phyloP scores from a whole-genome alignment of 2,113 vertebrate genomes.

The Dryoscopus gambensis region DNA sequence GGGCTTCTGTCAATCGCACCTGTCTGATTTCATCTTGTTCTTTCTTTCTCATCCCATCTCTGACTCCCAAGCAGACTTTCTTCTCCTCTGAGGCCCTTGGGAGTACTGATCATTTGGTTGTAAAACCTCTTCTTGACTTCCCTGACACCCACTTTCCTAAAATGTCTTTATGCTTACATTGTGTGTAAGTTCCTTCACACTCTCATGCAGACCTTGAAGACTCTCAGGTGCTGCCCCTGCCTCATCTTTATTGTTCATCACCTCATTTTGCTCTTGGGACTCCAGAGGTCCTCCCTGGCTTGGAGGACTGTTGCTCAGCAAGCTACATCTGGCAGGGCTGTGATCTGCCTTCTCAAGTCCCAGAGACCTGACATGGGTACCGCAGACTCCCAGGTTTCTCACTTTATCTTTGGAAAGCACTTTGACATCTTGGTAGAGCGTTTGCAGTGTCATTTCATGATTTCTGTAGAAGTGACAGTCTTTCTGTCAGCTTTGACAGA shows the following conservation, averaged over 20 bases:
- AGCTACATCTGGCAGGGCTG: not conserved
- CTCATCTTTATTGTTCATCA: not conserved
- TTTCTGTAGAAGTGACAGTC: not conserved
- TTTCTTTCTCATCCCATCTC: not conserved
- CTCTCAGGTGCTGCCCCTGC: not conserved
- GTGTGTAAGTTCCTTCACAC: not conserved
- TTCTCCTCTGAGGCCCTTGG: not conserved
- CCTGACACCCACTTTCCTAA: not conserved
- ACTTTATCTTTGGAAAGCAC: not conserved
- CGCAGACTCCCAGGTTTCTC: not conserved
- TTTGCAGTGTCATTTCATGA: not conserved
- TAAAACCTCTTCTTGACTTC: not conserved
- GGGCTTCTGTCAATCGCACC: not conserved
- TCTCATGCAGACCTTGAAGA: not conserved
- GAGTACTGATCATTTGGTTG: not conserved
- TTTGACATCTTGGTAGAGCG: rapidly evolving
- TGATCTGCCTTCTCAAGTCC: not conserved
- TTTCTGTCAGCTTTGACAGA: not conserved
- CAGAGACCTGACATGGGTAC: not conserved
- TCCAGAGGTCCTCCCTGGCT: not conserved
- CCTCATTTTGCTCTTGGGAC: not conserved
- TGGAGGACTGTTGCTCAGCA: not conserved
- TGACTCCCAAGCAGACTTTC: not conserved
- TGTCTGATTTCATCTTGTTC: not conserved
- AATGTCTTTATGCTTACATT: not conserved